Base-by-base conservation (phyloP, 2,113 vertebrate genomes). In the Poecile atricapillus region DNA sequence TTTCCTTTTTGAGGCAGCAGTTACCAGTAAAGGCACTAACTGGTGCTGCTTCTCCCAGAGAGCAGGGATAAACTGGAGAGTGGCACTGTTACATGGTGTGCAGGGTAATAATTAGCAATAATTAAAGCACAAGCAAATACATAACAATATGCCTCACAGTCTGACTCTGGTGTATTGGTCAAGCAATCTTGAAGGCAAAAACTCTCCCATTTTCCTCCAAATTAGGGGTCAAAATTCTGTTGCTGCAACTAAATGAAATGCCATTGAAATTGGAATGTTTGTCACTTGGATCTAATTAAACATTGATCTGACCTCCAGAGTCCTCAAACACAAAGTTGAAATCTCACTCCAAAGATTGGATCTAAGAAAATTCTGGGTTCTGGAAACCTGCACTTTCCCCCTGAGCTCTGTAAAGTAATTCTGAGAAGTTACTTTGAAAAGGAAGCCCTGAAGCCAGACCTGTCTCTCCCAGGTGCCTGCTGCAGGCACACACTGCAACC, bases 21-120 rank as follows among this genome's bases (percentile, higher is more conserved):
- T 92, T 83, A 74, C 47, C 71, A 94, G 12, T 43, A 58, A 73
- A 93, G 84, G 87, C 89, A 56, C 27, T 92, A 85, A 95, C 80
- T 96, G 86, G 39, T 77, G 49, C 60, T 89, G 82, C 60, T 92
- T 81, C 87, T 92, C 52, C 71, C 71, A 39, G 47, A 77, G 47
- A 82, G 28, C 67, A 93, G 23, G 68, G 46, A 67, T 30, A 85
- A 89, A 85, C 80, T 65, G 60, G 47, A 62, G 37, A 87, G 50
- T 31, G 49, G 44, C 86, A 47, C 96, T 85, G 83, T 95, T 73
- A 69, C 37, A 35, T 77, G 53, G 78, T n/a, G 41, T 80, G 81
- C 59, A 94, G 69, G 41, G 41, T 62, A 93, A 33, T 74, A 86
- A 33, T 90, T 94, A 84, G 33, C 43, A 83, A 84, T 90, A 89